phyloP scores from a whole-genome alignment of 2,888 invertebrate species.

The Heterodera filipjevi region DNA sequence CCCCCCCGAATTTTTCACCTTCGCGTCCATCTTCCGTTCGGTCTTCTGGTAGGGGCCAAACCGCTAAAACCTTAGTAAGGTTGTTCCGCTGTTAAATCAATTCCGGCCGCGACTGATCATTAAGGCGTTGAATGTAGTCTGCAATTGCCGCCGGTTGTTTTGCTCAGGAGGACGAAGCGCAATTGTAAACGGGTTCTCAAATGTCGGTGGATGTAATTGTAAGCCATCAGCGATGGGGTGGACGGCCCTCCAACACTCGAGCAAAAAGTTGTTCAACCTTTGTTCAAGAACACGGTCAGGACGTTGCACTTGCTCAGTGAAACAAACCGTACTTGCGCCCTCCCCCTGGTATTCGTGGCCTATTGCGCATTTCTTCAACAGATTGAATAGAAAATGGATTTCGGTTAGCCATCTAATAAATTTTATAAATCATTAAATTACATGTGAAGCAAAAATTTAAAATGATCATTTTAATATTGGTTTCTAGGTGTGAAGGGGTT shows the following conservation, averaged over 20 bases:
- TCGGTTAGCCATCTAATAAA: no score
- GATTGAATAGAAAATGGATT: neutral
- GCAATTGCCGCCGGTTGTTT: conserved; percentile 23
- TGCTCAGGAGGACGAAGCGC: conserved; percentile 4
- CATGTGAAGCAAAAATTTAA: no score
- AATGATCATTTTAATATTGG: no score
- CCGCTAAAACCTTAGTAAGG: conserved; percentile 18
- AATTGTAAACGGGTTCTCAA: conserved; percentile 5
- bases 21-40: neutral
- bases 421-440: no score
- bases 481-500: no score
- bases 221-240: no score
- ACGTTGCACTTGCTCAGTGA: neutral
- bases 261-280: neutral
- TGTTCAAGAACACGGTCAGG: neutral
- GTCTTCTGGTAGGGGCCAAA: neutral
- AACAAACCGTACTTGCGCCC: neutral
- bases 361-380: neutral
- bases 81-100: no score
- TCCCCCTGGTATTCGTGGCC: neutral
- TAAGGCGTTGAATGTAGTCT: neutral
- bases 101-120: neutral
- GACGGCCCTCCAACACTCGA: neutral
- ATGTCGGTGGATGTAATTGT: neutral
- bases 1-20: neutral